Conservation (phyloP, 23 tunicate species). For the Ciona savignyi region DNA sequence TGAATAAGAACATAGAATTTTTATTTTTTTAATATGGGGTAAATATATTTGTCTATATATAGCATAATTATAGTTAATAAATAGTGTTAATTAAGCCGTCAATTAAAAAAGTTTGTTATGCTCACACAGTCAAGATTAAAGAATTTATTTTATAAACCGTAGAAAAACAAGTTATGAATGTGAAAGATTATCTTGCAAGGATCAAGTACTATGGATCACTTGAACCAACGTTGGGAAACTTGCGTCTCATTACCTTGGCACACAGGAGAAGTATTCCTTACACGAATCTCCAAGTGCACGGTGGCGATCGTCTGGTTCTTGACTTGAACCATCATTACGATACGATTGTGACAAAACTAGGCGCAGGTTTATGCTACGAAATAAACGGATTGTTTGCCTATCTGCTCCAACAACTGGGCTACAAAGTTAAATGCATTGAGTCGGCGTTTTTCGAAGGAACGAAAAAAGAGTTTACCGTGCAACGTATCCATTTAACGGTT, state of each 20-base stretch:
- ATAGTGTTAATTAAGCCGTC: no score
- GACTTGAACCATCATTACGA: background rate
- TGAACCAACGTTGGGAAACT: background rate
- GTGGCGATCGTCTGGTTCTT: background rate
- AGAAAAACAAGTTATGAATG: background rate
- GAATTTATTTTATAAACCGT: no score
- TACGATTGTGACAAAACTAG: background rate
- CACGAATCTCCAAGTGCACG: background rate
- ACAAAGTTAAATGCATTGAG: background rate
- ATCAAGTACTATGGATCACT: background rate
- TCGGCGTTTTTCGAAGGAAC: background rate
- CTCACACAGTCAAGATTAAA: no score
- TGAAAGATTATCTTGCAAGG: background rate
- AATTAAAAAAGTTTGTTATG: no score
- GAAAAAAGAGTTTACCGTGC: no score
- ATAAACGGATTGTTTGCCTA: background rate
- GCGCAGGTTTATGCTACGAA: background rate
- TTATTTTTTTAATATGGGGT: no score
- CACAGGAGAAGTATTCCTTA: background rate
- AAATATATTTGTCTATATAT: no score
- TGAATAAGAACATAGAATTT: no score
- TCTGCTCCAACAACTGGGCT: background rate
- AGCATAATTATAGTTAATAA: no score
- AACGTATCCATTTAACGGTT: no score
- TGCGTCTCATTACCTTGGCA: background rate